A percentile compares a stretch with the other conserved stretches of the same genome.
These are phyloP conservation scores for Gracilinanus agilis DNA, from an alignment of 2,113 vertebrate species.

Conservation along the genomic window DNA sequence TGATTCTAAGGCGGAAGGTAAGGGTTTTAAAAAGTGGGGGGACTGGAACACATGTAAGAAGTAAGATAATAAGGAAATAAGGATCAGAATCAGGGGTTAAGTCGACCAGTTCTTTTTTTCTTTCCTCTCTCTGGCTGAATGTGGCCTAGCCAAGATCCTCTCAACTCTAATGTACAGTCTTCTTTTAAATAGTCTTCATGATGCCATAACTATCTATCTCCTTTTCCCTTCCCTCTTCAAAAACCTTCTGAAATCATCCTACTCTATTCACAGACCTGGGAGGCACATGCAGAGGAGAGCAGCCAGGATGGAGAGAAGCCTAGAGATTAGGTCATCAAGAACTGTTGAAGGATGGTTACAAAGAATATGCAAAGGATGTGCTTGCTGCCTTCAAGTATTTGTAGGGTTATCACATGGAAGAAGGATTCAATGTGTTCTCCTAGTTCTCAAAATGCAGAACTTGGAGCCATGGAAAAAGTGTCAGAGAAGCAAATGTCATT, in stretches of 20 bases:
- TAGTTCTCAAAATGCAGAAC: not conserved
- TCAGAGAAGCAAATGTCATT: not conserved
- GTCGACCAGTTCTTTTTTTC: not conserved
- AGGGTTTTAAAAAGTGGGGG: no score
- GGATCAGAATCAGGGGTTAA: not conserved
- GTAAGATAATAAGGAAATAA: not conserved
- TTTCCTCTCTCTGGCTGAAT: not conserved
- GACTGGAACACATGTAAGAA: not conserved
- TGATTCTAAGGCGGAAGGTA: no score
- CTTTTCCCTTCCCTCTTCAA: not conserved
- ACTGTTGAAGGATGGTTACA: not conserved
- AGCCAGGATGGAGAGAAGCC: not conserved
- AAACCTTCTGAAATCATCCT: not conserved
- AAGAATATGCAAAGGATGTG: not conserved
- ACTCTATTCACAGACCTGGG: not conserved
- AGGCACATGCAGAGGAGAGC: not conserved
- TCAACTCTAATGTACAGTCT: not conserved
- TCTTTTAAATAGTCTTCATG: not conserved
- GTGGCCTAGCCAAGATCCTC: not conserved
- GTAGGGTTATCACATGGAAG: not conserved
- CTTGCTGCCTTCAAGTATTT: not conserved
- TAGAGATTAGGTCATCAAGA: not conserved
- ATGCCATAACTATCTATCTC: not conserved
- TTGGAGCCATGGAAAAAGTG: not conserved
- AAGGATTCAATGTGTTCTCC: not conserved